Base-by-base conservation (phyloP, 2,888 invertebrate genomes). In the Meghimatium bilineatum region DNA sequence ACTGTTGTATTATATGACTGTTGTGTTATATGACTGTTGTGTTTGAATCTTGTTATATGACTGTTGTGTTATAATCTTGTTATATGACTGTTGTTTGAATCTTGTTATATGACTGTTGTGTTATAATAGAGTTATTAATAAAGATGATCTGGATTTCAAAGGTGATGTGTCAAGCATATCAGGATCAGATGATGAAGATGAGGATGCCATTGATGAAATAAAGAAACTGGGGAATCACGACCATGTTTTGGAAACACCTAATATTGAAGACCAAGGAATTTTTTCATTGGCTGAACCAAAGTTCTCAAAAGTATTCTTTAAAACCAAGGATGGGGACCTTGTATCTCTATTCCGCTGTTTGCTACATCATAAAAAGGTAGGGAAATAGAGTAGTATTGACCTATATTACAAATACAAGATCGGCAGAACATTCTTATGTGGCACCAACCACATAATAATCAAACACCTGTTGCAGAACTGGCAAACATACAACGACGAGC, bases 321-420 rank as follows among this genome's bases (percentile, higher is more conserved):
- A 95, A 88, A 96, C 96, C 90, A 93, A 94, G 0, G 93, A 94
- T 5, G 96, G 96, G 0, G 95, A 96, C 88, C 95, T 97, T 85
- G 95, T 97, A 90, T 96, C 96, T 74, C 93, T 97, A 74, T 96
- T 96, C 91, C 94, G 96, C 89, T 96, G 96, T 91, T 94, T 97
- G 82, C 92, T 97, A 77, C 96, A 96, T 90, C 95, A 95, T 89
- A 96, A 95, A 92, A 96, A 93, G 90, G 94, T 93, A 88, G 80
- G 71, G 5, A 38, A 23, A 38, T 38, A 38, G 6, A 38, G 8
- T 56, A 14, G 44, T 44, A 12, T 44, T 44, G n/a, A n/a, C n/a
- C n/a, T n/a, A n/a, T n/a, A n/a, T n/a, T n/a, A n/a, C n/a, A n/a
- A n/a, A n/a, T n/a, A n/a, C n/a, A n/a, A n/a, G n/a, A n/a, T n/a